Conservation (phyloP, 2,888 invertebrate species). For the Morpho deidamia region DNA sequence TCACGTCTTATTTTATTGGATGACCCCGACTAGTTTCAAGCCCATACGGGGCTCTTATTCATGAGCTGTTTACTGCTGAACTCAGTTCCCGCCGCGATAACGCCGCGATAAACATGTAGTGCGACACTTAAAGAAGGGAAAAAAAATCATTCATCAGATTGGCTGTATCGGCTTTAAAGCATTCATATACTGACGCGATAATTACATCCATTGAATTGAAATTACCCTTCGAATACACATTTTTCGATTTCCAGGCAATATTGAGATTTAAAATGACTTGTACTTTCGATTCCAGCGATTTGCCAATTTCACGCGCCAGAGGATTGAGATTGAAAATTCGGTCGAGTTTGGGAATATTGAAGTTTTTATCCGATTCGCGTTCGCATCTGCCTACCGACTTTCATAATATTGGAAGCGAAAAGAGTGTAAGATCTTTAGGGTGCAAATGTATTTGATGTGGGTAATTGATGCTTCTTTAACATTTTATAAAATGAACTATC, state of each 20-base stretch:
- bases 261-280: neutral
- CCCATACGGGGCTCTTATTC: too few species aligned
- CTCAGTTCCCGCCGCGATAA: too few species aligned
- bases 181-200: constrained; percentile 6
- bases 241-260: constrained; percentile 2
- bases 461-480: too few species aligned
- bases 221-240: constrained; percentile 11
- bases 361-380: neutral
- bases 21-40: too few species aligned
- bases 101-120: too few species aligned
- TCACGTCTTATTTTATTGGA: too few species aligned
- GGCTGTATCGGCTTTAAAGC: neutral
- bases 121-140: too few species aligned
- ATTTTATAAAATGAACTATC: too few species aligned
- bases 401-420: neutral
- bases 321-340: constrained; percentile 2
- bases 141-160: constrained; percentile 2
- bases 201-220: constrained; percentile 14
- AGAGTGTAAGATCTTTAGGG: too few species aligned
- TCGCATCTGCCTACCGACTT: neutral
- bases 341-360: neutral
- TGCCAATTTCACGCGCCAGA: neutral
- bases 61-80: too few species aligned
- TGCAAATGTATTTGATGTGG: too few species aligned
- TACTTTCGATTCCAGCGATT: neutral